Base-by-base conservation (phyloP, 2,113 vertebrate species). In the Callaeas wilsoni region DNA sequence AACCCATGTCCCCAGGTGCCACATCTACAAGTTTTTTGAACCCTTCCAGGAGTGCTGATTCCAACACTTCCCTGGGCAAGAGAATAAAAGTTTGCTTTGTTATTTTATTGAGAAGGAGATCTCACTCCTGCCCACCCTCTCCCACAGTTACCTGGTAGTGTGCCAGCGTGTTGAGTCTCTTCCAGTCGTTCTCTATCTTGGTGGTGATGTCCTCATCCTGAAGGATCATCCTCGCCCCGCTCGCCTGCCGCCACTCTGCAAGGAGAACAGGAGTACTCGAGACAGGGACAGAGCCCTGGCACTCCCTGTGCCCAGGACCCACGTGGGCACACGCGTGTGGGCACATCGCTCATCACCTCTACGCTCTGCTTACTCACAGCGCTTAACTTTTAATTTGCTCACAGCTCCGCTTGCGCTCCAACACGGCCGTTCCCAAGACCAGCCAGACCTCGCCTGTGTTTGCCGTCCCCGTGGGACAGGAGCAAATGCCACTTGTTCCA, bases 151-250 rank as follows among this genome's bases (percentile, higher is more conserved):
- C 98, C 98, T 98, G 98, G 83, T 98, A 98, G 68, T 98, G 98
- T 35, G 97, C 98, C 75, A 98, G 62, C 0, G 98, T 98, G 81
- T 98, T 98, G 63, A 98, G 97, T 49, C 98, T 98, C 96, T 98
- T 98, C 98, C 98, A 98, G 96, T 98, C 98, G 0, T 98, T 98
- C 85, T 98, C 98, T 32, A 98, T 98, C 94, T 98, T 98, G 79
- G 98, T 98, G 42, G 98, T 98, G 93, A 98, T 96, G 89, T 98
- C 98, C 91, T 98, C 98, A 14, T 98, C 98, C 83, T 98, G 98
- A 9, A 98, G 97, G 79, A 98, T 98, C 98, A 98, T 98, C 67
- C 98, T 97, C 0, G 97, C 98, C 44, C 98, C 98, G 0, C 97
- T 98, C 1, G 97, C 97, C 93, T 98, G 98, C 19, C 98, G 81